Base-by-base conservation (phyloP, 2,797 vertebrate genomes). In the Sebastes vulpes region DNA sequence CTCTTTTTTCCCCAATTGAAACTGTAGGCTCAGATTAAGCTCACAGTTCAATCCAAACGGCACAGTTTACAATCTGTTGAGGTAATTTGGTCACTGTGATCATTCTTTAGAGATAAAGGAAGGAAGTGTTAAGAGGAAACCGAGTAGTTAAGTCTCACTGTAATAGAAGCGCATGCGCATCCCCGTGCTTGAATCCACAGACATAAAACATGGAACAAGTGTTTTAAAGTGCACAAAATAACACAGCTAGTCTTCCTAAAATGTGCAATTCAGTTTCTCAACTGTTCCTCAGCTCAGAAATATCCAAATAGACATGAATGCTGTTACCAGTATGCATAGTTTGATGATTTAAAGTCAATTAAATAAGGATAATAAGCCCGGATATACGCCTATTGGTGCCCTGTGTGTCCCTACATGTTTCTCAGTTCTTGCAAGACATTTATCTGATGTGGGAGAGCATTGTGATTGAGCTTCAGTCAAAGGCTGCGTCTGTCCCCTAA, bases 1-100 rank as follows among this genome's bases (percentile, higher is more conserved):
- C 61, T 81, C 35, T 84, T 79, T 88, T 87, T 81, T 64, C 54
- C 83, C 81, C 86, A 92, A 82, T 84, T 90, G 84, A 92, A 87
- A 65, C 82, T 85, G 81, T 65, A 32, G 83, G 67, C 65, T 87
- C 60, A 85, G 90, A 94, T 93, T 93, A 93, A 92, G 80, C 85
- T 75, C 72, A 61, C 65, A 23, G 70, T 83, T 72, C 85, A 92
- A 91, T 91, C 82, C 74, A 86, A 68, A 74, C 73, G 21, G 58
- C 74, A 88, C 75, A 84, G 29, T 85, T 87, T 86, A 87, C 91
- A 94, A 89, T 93, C 88, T 90, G 87, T 72, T 85, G 71, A 79
- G 88, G 82, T 83, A 90, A 92, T 91, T 92, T 92, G 74, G 67
- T 89, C 60, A 77, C 78, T 86, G 59, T 86, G 75, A 28, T 83